Evolutionary conservation across 2,888 invertebrate genomes (phyloP), one percentile per base, ranked within the genome.

Genomic region (Molanna angustata): DNA sequence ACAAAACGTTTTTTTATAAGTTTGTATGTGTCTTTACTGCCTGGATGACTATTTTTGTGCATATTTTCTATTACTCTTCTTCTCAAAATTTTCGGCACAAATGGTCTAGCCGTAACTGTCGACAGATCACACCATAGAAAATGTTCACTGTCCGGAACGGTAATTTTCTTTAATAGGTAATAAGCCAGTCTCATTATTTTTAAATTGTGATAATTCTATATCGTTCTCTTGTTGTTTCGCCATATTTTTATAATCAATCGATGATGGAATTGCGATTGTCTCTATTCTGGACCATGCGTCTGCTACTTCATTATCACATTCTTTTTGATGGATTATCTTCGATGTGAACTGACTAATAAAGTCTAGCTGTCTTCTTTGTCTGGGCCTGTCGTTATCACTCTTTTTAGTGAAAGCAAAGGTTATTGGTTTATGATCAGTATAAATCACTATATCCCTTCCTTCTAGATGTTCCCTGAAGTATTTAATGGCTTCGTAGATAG

Each of bases 381-480:
- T 47, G 0, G 68, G 69, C 1, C 67, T 62, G 6, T 63, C 62
- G 3, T 65, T 64, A 2, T 64, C 64, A 2, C 60, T 22, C 11
- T 62, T 62, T 52, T 64, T 57, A 3, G 46, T 14, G 47, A 71
- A 66, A 0, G 69, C 67, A 33, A 56, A 67, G 0, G 53, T 56
- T 14, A 69, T 47, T 1, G 67, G 68, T 40, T 67, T 68, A 52
- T 67, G 69, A 60, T 69, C 68, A 0, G 68, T 69, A 18, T 57
- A 62, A 1, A 69, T 62, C 0, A 48, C 60, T 35, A 67, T 64
- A 39, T 64, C 16, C 22, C 64, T 57, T 0, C 64, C 68, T 61
- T 73, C 71, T 0, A 72, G 33, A 62, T 68, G 63, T 21, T 67
- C 61, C 4, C 64, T 58, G 57, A 70, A 70, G 51, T 67, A 59